Base-by-base conservation (phyloP, 1,140 invertebrate genomes). In the Zelostemma sp. region DNA sequence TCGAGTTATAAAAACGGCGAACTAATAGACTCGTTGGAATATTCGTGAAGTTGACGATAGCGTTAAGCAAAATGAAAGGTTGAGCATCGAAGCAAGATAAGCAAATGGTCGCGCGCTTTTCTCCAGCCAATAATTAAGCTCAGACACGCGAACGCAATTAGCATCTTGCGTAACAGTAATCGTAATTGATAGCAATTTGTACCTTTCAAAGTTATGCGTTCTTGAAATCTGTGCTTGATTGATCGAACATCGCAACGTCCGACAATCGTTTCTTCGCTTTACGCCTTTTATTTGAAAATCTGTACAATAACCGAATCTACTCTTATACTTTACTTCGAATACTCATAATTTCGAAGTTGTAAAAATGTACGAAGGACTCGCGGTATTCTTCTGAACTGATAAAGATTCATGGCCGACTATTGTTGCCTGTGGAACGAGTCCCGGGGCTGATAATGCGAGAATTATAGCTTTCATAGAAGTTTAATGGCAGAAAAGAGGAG, bases 401-500 rank as follows among this genome's bases (percentile, higher is more conserved):
- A 72, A 72, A 64, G 66, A 66, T 60, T 55, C 53, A 47, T 62
- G n/a, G 63, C 1, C 33, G 62, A 60, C 56, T 49, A 46, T 43
- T 19, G 63, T 54, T 72, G 40, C 38, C 45, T 40, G 46, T 63
- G 11, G 49, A 66, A 56, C 45, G 46, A 63, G 40, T 50, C 21
- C 33, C 40, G 58, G 17, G 49, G 67, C 53, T n/a, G 43, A 58
- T 67, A 55, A 57, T 64, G 60, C 48, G 51, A 64, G 60, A 16
- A 64, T 61, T 61, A 28, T 60, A 12, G 63, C 21, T 38, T 67
- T 65, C 59, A 63, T 50, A 55, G 62, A 54, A 33, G 62, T n/a
- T n/a, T 71, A 71, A 71, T 71, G 62, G 63, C 68, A 71, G 66
- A 67, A 67, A 71, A 64, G 51, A 50, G 25, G 69, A 57, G 59